Percentiles rank a stretch among this genome's conserved stretches.
These are phyloP conservation scores for Paradisaea rubra DNA, from an alignment of 2,113 vertebrate species.

Conservation along the genomic window DNA sequence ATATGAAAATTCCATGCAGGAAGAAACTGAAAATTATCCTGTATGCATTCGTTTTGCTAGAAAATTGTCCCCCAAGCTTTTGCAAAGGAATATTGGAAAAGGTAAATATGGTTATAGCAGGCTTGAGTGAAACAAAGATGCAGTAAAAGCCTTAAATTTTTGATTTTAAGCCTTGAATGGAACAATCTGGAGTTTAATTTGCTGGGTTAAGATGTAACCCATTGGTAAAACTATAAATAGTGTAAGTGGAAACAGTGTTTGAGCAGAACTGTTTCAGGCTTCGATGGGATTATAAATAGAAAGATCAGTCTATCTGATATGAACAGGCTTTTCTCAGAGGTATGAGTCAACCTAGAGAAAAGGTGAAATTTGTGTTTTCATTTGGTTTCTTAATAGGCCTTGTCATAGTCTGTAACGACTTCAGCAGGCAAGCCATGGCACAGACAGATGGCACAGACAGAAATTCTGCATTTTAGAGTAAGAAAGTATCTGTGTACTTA, in stretches of 20 bases:
- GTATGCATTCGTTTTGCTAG: rapidly evolving
- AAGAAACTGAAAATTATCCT: neutral
- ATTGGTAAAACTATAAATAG: neutral
- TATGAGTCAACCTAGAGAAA: neutral
- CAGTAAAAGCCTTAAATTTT: neutral
- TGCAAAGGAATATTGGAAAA: neutral
- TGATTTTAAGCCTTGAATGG: neutral
- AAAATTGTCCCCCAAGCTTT: neutral
- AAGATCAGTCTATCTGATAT: neutral
- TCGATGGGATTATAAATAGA: neutral
- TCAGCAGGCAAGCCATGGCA: neutral
- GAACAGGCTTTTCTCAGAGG: neutral
- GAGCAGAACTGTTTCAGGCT: neutral
- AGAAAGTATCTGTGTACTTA: neutral
- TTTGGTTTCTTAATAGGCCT: neutral
- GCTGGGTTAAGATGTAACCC: neutral
- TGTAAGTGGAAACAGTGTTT: neutral
- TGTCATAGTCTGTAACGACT: neutral
- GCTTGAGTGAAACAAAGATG: neutral
- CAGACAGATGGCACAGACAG: neutral
- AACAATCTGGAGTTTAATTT: neutral
- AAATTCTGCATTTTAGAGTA: neutral
- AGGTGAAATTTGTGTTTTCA: neutral
- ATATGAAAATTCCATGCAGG: neutral
- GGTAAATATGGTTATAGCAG: neutral